These are phyloP conservation scores for Orchesella cincta DNA, from an alignment of 1,140 invertebrate species.

Conservation along the genomic window DNA sequence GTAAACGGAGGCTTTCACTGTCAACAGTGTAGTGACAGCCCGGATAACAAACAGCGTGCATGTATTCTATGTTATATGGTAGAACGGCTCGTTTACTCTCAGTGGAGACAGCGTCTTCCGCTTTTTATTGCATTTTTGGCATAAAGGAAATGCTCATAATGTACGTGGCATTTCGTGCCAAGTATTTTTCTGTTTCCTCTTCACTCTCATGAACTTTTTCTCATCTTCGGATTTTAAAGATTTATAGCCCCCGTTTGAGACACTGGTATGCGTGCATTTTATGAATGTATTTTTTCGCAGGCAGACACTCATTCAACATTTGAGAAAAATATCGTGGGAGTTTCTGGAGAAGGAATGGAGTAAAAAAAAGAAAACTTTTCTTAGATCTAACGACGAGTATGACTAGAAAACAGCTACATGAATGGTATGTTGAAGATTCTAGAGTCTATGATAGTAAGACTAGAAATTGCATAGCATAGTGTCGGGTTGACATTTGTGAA, in stretches of 20 bases:
- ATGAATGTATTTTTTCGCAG: not conserved
- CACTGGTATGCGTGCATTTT: not conserved
- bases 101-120: too few relatives aligned
- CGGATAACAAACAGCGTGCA: too few relatives aligned
- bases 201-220: not conserved
- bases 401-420: too few relatives aligned
- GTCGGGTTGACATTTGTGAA: too few relatives aligned
- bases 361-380: too few relatives aligned
- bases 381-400: too few relatives aligned
- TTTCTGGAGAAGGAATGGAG: not conserved
- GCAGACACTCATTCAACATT: too few relatives aligned
- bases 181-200: slow-evolving; percentile 4
- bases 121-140: slow-evolving; percentile 25
- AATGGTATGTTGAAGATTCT: too few relatives aligned
- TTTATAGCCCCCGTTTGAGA: slow-evolving; percentile 1
- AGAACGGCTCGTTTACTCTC: not conserved
- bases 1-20: too few relatives aligned
- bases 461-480: too few relatives aligned
- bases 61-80: not conserved
- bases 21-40: too few relatives aligned
- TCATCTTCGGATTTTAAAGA: not conserved
- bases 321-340: not conserved
- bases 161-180: slow-evolving; percentile 2
- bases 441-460: too few relatives aligned
- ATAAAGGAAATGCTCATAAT: not conserved